Percentiles rank a stretch among this genome's conserved stretches.
Evolutionary conservation across 2,113 vertebrate species (phyloP).

Genomic region (Calonectris borealis): DNA sequence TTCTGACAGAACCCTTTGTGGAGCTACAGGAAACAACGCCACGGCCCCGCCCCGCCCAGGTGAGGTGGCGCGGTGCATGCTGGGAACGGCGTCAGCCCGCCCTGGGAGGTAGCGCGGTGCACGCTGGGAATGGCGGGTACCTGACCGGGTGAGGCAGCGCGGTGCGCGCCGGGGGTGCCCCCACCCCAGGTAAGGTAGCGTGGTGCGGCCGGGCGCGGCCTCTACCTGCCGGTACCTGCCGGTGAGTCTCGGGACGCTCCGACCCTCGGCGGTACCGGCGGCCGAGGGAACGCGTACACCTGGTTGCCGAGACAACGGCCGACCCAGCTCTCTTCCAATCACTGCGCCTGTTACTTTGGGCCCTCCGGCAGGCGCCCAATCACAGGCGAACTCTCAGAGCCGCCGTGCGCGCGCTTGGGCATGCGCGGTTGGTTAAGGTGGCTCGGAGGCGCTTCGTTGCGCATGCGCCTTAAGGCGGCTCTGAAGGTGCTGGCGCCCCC

Average conservation of each 20-base stretch:
- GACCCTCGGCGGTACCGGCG: not conserved
- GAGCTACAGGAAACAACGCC: not conserved
- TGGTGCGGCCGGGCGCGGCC: not conserved
- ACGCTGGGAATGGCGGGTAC: not conserved
- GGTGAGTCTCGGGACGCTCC: no score
- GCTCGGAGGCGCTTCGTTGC: rapidly evolving
- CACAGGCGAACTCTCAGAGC: not conserved
- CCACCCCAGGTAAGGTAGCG: not conserved
- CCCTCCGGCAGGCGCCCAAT: rapidly evolving
- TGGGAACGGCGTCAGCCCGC: not conserved
- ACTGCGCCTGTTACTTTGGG: not conserved
- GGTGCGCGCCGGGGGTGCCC: rapidly evolving
- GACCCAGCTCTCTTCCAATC: not conserved
- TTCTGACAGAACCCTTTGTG: rapidly evolving
- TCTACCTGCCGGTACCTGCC: not conserved
- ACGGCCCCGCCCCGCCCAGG: not conserved
- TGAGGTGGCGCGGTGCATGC: not conserved
- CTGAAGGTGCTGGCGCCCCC: no score
- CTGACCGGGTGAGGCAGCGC: no score
- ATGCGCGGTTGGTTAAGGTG: not conserved
- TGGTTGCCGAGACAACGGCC: not conserved
- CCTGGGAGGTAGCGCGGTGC: not conserved
- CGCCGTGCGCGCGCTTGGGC: no score
- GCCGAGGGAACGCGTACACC: not conserved
- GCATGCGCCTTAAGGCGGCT: not conserved